Conservation (phyloP, 2,888 invertebrate genomes). For the Ischnus inquisitorius region DNA sequence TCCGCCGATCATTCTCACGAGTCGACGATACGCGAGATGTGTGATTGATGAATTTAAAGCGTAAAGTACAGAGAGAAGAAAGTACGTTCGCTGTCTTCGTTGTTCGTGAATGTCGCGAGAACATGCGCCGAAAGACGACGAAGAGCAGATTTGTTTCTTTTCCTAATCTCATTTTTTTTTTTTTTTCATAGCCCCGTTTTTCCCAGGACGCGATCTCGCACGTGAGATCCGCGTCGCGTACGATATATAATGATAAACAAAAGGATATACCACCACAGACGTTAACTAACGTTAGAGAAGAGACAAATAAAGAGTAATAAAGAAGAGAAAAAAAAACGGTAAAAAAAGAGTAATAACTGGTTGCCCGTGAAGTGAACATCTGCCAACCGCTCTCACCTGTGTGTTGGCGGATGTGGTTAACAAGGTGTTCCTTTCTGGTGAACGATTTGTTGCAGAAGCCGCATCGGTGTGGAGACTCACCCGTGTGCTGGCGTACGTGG, state of each 20-base stretch:
- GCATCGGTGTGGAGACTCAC: slow-evolving; percentile 94
- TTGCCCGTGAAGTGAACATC: slow-evolving; percentile 82
- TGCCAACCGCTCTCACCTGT: slow-evolving; percentile 87
- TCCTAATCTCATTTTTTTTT: neutral
- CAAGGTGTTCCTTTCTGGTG: slow-evolving; percentile 94
- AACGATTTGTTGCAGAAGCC: slow-evolving; percentile 95
- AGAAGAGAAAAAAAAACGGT: neutral
- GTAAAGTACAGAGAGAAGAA: neutral
- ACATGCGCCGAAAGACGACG: slow-evolving; percentile 19
- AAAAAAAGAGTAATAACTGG: slow-evolving; percentile 68
- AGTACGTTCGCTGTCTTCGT: neutral
- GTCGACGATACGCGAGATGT: slow-evolving; percentile 12
- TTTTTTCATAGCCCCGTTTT: neutral
- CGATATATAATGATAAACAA: slow-evolving; percentile 10
- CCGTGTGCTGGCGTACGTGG: slow-evolving; percentile 92
- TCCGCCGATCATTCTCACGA: neutral
- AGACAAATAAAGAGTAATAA: slow-evolving; percentile 28
- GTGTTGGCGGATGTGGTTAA: slow-evolving; percentile 94
- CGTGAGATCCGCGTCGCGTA: slow-evolving; percentile 22
- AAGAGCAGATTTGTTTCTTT: slow-evolving; percentile 12
- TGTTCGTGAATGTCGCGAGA: slow-evolving; percentile 17
- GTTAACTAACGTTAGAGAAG: slow-evolving; percentile 18
- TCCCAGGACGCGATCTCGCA: slow-evolving; percentile 28
- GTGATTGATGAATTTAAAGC: slow-evolving; percentile 5
- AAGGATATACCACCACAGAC: slow-evolving; percentile 29